Evolutionary conservation across 2,888 invertebrate species (phyloP).

Genomic region (Napeogenes inachia): DNA sequence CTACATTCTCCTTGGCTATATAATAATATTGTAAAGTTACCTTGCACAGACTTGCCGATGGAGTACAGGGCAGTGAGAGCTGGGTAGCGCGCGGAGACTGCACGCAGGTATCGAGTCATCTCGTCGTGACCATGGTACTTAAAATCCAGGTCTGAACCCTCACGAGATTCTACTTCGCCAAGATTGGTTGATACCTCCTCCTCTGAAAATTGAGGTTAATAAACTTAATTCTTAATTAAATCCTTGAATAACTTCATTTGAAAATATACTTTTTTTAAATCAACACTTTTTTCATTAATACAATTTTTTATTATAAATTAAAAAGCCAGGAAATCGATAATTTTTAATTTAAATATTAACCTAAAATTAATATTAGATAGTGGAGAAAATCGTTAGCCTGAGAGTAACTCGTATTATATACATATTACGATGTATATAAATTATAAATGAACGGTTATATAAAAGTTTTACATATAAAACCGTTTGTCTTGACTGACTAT

Average conservation of each 20-base stretch:
- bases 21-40: conserved; percentile 59
- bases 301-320: too few species aligned
- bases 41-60: conserved; percentile 95
- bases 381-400: too few species aligned
- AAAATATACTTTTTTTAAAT: too few species aligned
- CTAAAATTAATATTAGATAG: too few species aligned
- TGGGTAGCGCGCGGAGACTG: conserved; percentile 88
- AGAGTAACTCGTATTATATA: too few species aligned
- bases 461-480: too few species aligned
- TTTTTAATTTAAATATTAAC: too few species aligned
- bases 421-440: too few species aligned
- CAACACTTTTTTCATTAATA: too few species aligned
- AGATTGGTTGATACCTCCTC: conserved; percentile 53
- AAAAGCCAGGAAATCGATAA: too few species aligned
- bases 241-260: neutral
- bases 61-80: conserved; percentile 94
- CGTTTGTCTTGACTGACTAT: too few species aligned
- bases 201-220: conserved; percentile 28
- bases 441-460: too few species aligned
- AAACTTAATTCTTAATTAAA: neutral
- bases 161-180: conserved; percentile 59
- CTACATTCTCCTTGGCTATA: neutral
- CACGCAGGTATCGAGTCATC: conserved; percentile 88
- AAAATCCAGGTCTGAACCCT: conserved; percentile 80
- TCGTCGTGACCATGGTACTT: conserved; percentile 92